A percentile compares a stretch with the other conserved stretches of the same genome.
Evolutionary conservation across 1,140 invertebrate species (phyloP).

Genomic region (Andrena cerasifolii): DNA sequence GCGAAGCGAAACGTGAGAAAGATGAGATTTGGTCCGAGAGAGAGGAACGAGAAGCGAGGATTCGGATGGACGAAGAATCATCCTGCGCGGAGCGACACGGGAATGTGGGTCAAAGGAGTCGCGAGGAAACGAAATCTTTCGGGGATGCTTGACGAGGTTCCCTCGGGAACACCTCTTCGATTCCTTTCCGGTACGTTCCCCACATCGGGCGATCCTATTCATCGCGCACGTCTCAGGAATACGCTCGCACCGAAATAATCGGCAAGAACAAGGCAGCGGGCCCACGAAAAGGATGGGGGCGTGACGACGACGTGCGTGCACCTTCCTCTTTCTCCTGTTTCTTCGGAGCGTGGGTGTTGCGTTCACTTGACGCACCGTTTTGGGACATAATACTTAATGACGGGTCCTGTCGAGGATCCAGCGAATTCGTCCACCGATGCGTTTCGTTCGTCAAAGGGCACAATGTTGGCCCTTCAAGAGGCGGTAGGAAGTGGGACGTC

Average conservation of each 20-base stretch:
- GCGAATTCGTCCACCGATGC: conserved; percentile 57
- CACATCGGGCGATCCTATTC: conserved; percentile 29
- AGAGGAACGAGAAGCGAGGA: neutral
- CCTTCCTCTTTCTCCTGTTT: conserved; percentile 43
- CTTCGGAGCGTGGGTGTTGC: conserved; percentile 47
- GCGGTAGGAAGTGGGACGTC: conserved; percentile 35
- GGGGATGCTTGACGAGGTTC: neutral
- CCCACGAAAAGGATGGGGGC: conserved; percentile 73
- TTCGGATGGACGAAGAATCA: no score
- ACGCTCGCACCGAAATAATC: conserved; percentile 37
- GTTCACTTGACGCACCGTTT: conserved; percentile 54
- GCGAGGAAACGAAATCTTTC: neutral
- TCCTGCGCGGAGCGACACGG: neutral
- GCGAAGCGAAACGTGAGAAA: neutral
- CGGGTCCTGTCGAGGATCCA: conserved; percentile 69
- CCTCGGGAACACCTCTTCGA: conserved; percentile 17
- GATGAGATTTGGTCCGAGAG: no score
- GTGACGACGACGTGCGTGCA: conserved; percentile 74
- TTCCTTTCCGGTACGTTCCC: conserved; percentile 55
- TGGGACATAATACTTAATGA: conserved; percentile 77
- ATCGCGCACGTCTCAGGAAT: neutral
- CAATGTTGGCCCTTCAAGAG: conserved; percentile 13
- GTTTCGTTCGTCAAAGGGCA: conserved; percentile 68
- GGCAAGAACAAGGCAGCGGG: conserved; percentile 39
- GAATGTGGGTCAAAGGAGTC: conserved; percentile 19